A percentile compares a stretch with the other conserved stretches of the same genome.
phyloP scores from a whole-genome alignment of 2,888 invertebrate species.

The Ariolimax columbianus region DNA sequence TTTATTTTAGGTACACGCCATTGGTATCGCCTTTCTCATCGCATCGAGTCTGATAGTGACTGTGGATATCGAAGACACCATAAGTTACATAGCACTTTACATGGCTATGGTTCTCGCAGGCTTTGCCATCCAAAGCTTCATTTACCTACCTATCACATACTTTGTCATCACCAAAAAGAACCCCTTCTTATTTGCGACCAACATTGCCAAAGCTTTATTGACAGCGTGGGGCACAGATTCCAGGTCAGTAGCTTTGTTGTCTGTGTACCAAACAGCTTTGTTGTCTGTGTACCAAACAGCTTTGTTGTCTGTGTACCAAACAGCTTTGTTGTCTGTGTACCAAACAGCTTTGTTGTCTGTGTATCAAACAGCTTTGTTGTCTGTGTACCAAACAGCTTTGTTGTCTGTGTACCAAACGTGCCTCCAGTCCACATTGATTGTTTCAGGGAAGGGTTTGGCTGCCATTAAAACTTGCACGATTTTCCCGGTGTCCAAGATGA shows the following conservation, averaged over 20 bases:
- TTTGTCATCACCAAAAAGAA: conserved; percentile 80
- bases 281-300: too few relatives aligned
- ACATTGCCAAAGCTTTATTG: conserved; percentile 83
- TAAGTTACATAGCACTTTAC: conserved; percentile 88
- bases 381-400: too few relatives aligned
- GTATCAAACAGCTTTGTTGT: too few relatives aligned
- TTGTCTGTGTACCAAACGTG: too few relatives aligned
- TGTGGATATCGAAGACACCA: background rate
- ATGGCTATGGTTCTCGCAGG: conserved; percentile 92
- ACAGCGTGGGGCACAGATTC: conserved; percentile 76
- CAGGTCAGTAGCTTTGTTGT: conserved; percentile 61
- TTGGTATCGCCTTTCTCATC: conserved; percentile 80
- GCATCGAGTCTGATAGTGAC: conserved; percentile 85
- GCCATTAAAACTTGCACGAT: too few relatives aligned
- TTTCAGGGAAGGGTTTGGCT: too few relatives aligned
- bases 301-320: too few relatives aligned
- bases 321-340: too few relatives aligned
- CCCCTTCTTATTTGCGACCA: conserved; percentile 68
- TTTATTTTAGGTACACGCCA: conserved; percentile 79
- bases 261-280: too few relatives aligned
- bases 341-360: too few relatives aligned
- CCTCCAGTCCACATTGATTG: too few relatives aligned
- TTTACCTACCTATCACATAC: conserved; percentile 92
- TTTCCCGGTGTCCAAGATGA: too few relatives aligned
- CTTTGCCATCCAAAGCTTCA: conserved; percentile 92